Evolutionary conservation across 1,140 invertebrate species (phyloP).

Genomic region (Listronotus oregonensis): DNA sequence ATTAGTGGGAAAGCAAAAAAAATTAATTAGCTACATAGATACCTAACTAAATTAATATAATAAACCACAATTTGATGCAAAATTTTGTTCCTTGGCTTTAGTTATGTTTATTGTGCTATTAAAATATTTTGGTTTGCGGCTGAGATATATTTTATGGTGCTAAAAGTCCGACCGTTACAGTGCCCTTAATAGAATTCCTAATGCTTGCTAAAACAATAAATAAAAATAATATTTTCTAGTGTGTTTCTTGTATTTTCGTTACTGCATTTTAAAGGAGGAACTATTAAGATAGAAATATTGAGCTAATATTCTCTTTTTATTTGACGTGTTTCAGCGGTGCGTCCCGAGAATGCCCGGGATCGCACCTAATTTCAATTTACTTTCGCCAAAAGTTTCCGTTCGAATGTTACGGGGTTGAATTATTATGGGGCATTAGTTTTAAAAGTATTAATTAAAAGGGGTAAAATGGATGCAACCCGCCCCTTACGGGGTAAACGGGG

Average conservation of each 20-base stretch:
- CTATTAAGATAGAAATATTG: constrained; percentile 28
- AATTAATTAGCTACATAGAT: too few species aligned
- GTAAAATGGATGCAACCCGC: constrained; percentile 25
- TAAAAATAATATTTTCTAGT: too few species aligned
- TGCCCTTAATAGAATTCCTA: too few species aligned
- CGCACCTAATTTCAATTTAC: constrained; percentile 27
- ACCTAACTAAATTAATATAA: too few species aligned
- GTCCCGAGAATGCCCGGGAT: constrained; percentile 3
- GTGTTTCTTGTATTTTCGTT: not conserved
- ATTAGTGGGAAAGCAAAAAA: too few species aligned
- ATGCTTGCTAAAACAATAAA: too few species aligned
- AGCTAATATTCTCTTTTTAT: constrained; percentile 22
- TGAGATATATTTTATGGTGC: too few species aligned
- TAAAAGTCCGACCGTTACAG: too few species aligned
- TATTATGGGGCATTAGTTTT: constrained; percentile 32
- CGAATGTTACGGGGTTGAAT: constrained; percentile 26
- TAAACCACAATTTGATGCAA: too few species aligned
- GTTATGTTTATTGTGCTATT: too few species aligned
- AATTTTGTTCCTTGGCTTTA: too few species aligned
- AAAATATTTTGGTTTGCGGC: too few species aligned
- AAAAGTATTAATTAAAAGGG: constrained; percentile 33
- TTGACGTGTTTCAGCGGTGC: constrained; percentile 4
- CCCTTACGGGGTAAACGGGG: constrained; percentile 12
- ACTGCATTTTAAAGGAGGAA: constrained; percentile 6
- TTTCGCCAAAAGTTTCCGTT: constrained; percentile 26